Base-by-base conservation (phyloP, 1,140 invertebrate species). In the Brachionus rubens region DNA sequence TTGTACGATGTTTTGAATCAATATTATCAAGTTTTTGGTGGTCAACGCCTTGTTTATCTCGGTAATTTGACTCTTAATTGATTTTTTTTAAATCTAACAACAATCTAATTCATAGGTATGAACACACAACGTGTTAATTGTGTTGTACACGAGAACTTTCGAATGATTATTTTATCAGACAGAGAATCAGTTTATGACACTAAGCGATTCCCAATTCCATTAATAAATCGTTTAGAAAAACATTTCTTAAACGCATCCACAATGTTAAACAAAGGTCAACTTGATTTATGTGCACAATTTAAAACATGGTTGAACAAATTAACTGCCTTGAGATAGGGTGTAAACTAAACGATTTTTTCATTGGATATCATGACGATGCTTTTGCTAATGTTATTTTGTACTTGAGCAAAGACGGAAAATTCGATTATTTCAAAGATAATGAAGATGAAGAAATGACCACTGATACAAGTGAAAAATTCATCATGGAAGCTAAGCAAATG, bases 1-100 rank as follows among this genome's bases (percentile, higher is more conserved):
- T 78, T 83, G 9, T 83, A 83, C 75, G 82, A 83, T 78, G 81
- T 81, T n/a, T 78, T 83, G 7, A 83, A 83, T 76, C 78, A 83
- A 79, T 83, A 83, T 72, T 83, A 82, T 78, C 80, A 81, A 9
- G 77, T 77, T 54, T 79, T 81, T 56, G 82, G 82, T 24, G 81
- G 79, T 6, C 78, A 82, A 36, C 78, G 80, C 67, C 83, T 79
- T 79, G 82, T 83, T 12, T 82, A 83, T 76, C 78, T 83, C 7
- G 54, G 54, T 59, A 59, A 1, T 43, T 43, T 43, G 41, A 12
- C 1, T 12, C 5, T 43, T 43, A 48, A 48, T 48, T 16, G 2
- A 3, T 16, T 50, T 0, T 21, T 21, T 50, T 50, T 50, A 9
- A 5, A 21, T 4, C 19, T 21, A 50, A 21, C 26, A n/a, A n/a